Percentiles rank a stretch among this genome's conserved stretches.
Conservation (phyloP, 2,797 vertebrate genomes). For the Ceryle rudis region DNA sequence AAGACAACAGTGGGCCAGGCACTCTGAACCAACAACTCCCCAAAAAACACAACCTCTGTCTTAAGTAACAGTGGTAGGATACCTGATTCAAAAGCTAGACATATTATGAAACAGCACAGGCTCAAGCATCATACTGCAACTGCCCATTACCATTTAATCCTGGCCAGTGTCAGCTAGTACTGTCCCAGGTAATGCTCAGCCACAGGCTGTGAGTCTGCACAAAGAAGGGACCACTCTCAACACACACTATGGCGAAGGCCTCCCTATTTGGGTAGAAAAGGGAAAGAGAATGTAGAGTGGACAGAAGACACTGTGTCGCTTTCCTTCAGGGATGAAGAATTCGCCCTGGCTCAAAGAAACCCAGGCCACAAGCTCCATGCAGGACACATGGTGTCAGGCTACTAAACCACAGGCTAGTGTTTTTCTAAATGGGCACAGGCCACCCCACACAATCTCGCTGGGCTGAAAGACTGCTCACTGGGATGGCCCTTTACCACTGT, state of each 20-base stretch:
- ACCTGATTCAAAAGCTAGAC: neutral
- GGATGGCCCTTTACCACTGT: neutral
- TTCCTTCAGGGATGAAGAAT: neutral
- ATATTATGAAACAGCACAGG: neutral
- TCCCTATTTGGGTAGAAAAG: neutral
- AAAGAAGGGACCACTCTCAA: neutral
- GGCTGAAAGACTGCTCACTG: neutral
- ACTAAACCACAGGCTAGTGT: neutral
- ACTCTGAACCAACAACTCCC: neutral
- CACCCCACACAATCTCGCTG: neutral
- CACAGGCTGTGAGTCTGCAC: neutral
- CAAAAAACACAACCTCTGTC: neutral
- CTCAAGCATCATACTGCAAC: neutral
- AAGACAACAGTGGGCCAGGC: neutral
- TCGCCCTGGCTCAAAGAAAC: neutral
- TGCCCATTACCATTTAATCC: neutral
- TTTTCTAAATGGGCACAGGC: neutral
- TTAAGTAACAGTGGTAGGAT: neutral
- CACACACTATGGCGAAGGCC: neutral
- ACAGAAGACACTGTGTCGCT: neutral
- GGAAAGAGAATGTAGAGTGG: neutral
- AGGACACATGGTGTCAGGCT: fast-evolving
- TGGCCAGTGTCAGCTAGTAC: neutral
- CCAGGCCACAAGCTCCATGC: neutral
- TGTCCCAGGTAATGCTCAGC: neutral